These are phyloP conservation scores for Catonia carolina DNA, from an alignment of 2,888 invertebrate genomes.

Conservation along the genomic window DNA sequence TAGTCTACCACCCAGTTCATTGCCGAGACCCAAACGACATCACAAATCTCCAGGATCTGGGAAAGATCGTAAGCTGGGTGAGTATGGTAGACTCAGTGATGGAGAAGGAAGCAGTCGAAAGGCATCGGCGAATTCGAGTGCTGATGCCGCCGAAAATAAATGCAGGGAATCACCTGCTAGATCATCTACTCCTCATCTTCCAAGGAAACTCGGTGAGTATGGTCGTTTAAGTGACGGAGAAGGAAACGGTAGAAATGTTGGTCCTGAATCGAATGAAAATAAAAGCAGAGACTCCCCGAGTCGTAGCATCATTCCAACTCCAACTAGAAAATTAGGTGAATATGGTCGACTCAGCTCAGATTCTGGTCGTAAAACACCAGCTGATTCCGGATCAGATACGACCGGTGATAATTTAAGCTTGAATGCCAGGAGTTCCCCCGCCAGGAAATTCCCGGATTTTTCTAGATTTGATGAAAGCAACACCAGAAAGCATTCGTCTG, in stretches of 20 bases:
- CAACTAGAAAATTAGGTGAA: slow-evolving; percentile 41
- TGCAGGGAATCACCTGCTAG: slow-evolving; percentile 22
- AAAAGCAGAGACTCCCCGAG: slow-evolving; percentile 22
- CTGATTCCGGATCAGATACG: slow-evolving; percentile 16
- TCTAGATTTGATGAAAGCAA: slow-evolving; percentile 11
- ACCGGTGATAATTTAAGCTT: slow-evolving; percentile 22
- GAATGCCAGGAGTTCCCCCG: slow-evolving; percentile 22
- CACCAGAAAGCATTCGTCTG: slow-evolving; percentile 3
- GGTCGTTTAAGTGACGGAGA: slow-evolving; percentile 46
- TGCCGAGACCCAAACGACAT: slow-evolving; percentile 62
- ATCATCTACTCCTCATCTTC: slow-evolving; percentile 37
- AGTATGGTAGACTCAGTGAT: slow-evolving; percentile 59
- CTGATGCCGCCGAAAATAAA: slow-evolving; percentile 40
- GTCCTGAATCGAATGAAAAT: slow-evolving; percentile 2
- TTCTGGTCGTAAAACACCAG: slow-evolving; percentile 20
- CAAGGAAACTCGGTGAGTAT: slow-evolving; percentile 51
- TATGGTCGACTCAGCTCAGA: slow-evolving; percentile 40
- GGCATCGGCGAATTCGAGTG: slow-evolving; percentile 31
- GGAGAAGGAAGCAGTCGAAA: slow-evolving; percentile 39
- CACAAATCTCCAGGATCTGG: slow-evolving; percentile 37
- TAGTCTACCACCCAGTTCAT: slow-evolving; percentile 63
- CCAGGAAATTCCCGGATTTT: slow-evolving; percentile 21
- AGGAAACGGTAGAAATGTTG: neutral
- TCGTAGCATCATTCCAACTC: slow-evolving; percentile 18
- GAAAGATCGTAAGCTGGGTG: slow-evolving; percentile 42